Evolutionary conservation across 1,140 invertebrate genomes (phyloP).

Genomic region (Caenorhabditis brenneri): DNA sequence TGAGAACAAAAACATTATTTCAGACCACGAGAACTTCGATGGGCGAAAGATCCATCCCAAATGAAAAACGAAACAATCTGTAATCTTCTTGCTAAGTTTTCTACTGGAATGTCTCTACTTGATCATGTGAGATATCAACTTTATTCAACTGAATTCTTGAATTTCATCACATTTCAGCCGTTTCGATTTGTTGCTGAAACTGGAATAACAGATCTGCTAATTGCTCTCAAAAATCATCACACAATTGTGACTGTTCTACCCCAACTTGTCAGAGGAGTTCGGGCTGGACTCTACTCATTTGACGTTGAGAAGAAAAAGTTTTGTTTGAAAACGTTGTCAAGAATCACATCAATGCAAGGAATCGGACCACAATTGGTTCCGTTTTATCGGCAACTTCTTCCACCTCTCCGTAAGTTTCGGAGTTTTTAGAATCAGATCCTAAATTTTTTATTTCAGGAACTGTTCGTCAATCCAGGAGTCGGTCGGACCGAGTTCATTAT

Average conservation of each 20-base stretch:
- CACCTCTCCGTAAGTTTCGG: slow-evolving; percentile 39
- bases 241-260: slow-evolving; percentile 25
- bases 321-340: slow-evolving; percentile 20
- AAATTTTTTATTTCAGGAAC: neutral
- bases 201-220: slow-evolving; percentile 45
- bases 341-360: slow-evolving; percentile 30
- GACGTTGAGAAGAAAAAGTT: slow-evolving; percentile 44
- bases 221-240: slow-evolving; percentile 16
- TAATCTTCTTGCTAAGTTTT: slow-evolving; percentile 12
- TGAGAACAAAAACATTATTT: neutral
- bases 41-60: slow-evolving; percentile 19
- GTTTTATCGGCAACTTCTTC: slow-evolving; percentile 48
- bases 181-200: slow-evolving; percentile 47
- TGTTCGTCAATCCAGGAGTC: slow-evolving; percentile 28
- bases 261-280: slow-evolving; percentile 42
- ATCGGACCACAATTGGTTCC: slow-evolving; percentile 47
- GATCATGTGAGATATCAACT: neutral
- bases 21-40: slow-evolving; percentile 29
- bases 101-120: slow-evolving; percentile 8
- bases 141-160: neutral
- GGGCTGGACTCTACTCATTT: slow-evolving; percentile 43
- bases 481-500: slow-evolving; percentile 13
- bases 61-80: slow-evolving; percentile 26
- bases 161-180: slow-evolving; percentile 14
- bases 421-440: neutral